Conservation (phyloP, 1,140 invertebrate species). For the Neodiprion pinetum region DNA sequence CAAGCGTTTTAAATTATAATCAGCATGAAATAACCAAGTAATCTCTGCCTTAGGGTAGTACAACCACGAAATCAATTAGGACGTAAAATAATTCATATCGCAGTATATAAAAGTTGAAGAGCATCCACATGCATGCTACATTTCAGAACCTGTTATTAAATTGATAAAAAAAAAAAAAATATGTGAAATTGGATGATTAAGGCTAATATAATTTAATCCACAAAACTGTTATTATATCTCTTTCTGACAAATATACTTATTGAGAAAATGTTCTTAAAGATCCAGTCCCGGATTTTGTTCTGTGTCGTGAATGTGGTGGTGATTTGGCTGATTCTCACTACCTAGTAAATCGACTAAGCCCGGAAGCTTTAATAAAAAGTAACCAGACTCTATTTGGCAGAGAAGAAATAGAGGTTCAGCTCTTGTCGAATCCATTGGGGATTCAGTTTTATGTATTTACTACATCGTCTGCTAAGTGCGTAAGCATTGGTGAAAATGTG, state of each 20-base stretch:
- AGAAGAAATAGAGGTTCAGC: conserved; percentile 59
- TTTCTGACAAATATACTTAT: not conserved
- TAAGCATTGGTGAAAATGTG: conserved; percentile 49
- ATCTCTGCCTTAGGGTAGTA: too few relatives aligned
- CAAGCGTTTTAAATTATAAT: too few relatives aligned
- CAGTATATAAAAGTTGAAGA: too few relatives aligned
- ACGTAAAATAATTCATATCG: too few relatives aligned
- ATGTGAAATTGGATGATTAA: too few relatives aligned
- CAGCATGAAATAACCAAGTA: too few relatives aligned
- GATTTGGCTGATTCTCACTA: conserved; percentile 61
- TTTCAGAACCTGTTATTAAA: too few relatives aligned
- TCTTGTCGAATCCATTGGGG: conserved; percentile 61
- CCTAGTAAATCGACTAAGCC: conserved; percentile 59
- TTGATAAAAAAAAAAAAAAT: too few relatives aligned
- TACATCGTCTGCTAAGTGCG: conserved; percentile 59
- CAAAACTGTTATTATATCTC: not conserved
- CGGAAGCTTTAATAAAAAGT: conserved; percentile 50
- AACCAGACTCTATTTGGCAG: conserved; percentile 62
- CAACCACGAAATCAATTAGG: too few relatives aligned
- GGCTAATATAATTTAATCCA: too few relatives aligned
- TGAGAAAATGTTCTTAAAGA: not conserved
- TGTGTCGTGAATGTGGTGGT: conserved; percentile 63
- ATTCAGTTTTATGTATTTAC: conserved; percentile 61
- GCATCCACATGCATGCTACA: too few relatives aligned
- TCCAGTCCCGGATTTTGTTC: conserved; percentile 51